Base-by-base conservation (phyloP, 2,888 invertebrate species). In the Troides helena region DNA sequence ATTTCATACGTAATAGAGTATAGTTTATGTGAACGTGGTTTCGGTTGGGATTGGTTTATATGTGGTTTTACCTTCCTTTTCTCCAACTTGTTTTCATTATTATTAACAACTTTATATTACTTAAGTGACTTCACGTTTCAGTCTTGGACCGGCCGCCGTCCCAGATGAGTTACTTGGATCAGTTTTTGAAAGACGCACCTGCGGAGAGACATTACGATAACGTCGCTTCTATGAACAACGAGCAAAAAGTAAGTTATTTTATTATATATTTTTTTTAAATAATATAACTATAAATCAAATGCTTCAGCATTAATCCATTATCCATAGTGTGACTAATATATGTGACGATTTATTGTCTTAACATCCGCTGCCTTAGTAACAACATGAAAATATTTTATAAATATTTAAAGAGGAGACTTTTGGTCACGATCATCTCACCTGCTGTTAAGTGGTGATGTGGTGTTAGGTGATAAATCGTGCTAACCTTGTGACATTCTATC, bases 121-220 rank as follows among this genome's bases (percentile, higher is more conserved):
- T 56, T 8, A 56, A 14, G 18, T 17, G n/a, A 8, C 56, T 3
- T 56, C 36, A 56, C 64, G 53, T 90, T 88, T 74, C 94, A 98
- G 97, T 97, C 91, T 88, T 97, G 92, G 98, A 98, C 84, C 95
- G 98, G 76, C 97, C 98, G 65, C 95, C 97, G 56, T 98, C 98
- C 50, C 98, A 98, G 89, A 96, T 97, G 95, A 98, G 98, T 74
- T 97, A 97, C 88, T 89, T 97, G 84, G 98, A 98, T 84, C 97
- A 97, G 82, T 98, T 98, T 86, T 93, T 98, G 78, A 97, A 97
- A 83, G 98, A 98, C 43, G 88, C 88, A 3, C 90, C 90, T 0
- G 83, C 88, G 79, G 93, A 91, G 74, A 81, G 90, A 12, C 92
- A 90, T 74, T 92, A 92, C 79, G 92, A 92, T 74, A 92, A 92